Base-by-base conservation (phyloP, 2,888 invertebrate species). In the Epicampocera succincta region DNA sequence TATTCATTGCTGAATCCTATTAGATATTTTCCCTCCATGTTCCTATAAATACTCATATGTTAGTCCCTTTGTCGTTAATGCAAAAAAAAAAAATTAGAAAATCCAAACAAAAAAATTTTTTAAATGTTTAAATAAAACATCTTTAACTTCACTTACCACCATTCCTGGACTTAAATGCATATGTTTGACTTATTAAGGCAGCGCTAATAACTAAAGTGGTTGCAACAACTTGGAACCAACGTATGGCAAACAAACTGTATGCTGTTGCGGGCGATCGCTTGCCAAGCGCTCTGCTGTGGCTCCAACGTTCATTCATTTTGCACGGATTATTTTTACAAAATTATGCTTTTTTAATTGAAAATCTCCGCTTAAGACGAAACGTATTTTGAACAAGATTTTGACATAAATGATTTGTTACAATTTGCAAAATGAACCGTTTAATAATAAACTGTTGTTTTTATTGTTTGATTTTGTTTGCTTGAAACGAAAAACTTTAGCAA, bases 81-180 rank as follows among this genome's bases (percentile, higher is more conserved):
- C n/a, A n/a, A n/a, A n/a, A n/a, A n/a, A n/a, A n/a, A n/a, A n/a
- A n/a, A n/a, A n/a, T n/a, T n/a, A n/a, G n/a, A n/a, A n/a, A n/a
- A n/a, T n/a, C n/a, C n/a, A n/a, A n/a, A n/a, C n/a, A n/a, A n/a
- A n/a, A n/a, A n/a, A 29, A 29, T 29, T 29, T 29, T 29, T 52
- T n/a, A 25, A 1, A 2, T 25, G 15, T 0, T 54, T n/a, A 33
- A 54, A 29, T 54, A 54, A 19, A 11, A 33, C 25, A 33, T 15
- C 9, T 6, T 13, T 33, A 19, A 1, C 8, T 25, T 42, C 75
- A 87, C 89, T 89, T 87, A 89, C 88, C 88, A 84, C 75, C 71
- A 54, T 84, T 86, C 84, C 85, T 85, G 84, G 87, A 84, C 86
- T 87, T 89, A 87, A 89, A 89, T 89, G 89, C 89, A 86, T 86